These are phyloP conservation scores for Ormyrus thymus DNA, from an alignment of 2,888 invertebrate genomes.

Conservation along the genomic window DNA sequence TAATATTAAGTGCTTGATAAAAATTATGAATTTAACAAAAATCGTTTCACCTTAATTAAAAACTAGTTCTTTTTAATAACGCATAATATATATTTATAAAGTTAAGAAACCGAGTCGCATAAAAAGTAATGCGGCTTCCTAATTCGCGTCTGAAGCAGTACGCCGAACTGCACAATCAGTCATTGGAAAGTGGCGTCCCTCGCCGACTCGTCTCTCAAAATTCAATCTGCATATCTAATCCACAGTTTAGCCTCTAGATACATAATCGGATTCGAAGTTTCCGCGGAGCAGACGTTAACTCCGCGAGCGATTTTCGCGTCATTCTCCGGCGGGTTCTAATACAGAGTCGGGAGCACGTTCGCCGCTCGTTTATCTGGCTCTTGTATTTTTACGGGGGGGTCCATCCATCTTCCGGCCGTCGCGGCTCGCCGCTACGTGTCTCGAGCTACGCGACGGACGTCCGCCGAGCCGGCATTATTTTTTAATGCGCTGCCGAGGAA, in stretches of 20 bases:
- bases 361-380: neutral
- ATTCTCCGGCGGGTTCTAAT: neutral
- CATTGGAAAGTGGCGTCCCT: too few species aligned
- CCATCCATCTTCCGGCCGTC: conserved; percentile 1
- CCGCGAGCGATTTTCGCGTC: conserved; percentile 12
- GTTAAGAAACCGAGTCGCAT: conserved; percentile 1
- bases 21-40: too few species aligned
- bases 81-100: neutral
- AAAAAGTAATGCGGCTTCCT: neutral
- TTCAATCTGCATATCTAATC: conserved; percentile 32
- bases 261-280: conserved; percentile 18
- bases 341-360: neutral
- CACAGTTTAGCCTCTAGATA: conserved; percentile 4
- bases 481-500: too few species aligned
- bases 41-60: too few species aligned
- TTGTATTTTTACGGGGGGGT: neutral
- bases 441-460: too few species aligned
- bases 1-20: too few species aligned
- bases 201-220: neutral
- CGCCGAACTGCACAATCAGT: too few species aligned
- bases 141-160: too few species aligned
- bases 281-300: neutral
- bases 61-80: too few species aligned
- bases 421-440: too few species aligned
- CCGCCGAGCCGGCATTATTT: too few species aligned